Conservation (phyloP, 2,888 invertebrate species). For the Drosophila austrosaltans region DNA sequence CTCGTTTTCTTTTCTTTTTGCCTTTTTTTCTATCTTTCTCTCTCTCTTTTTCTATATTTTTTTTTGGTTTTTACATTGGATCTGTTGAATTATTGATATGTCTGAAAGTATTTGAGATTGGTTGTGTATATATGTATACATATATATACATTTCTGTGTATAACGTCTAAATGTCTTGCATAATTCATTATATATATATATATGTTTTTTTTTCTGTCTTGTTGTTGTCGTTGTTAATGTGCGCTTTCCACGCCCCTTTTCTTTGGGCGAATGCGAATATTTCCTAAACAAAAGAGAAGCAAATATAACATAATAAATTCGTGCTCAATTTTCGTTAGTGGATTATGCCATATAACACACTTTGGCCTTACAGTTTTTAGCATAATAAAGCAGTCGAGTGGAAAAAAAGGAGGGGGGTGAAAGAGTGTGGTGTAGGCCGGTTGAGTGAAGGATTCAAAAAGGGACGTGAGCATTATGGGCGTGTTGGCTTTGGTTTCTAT, state of each 20-base stretch:
- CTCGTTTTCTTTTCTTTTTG: conserved; percentile 29
- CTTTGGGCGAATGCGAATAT: conserved; percentile 32
- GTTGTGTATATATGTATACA: conserved; percentile 19
- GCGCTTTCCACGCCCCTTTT: not conserved
- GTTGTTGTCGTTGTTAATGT: not conserved
- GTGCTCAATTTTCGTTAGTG: conserved; percentile 77
- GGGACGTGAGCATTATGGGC: not conserved
- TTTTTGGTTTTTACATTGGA: conserved; percentile 52
- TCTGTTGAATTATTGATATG: conserved; percentile 72
- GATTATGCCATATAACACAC: conserved; percentile 77
- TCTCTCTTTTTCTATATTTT: conserved; percentile 47
- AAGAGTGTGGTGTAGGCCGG: not conserved
- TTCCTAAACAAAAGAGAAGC: conserved; percentile 21
- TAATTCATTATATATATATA: conserved; percentile 56
- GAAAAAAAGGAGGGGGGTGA: conserved; percentile 51
- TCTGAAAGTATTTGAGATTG: conserved; percentile 45
- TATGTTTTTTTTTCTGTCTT: conserved; percentile 1
- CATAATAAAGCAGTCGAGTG: conserved; percentile 70
- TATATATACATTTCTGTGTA: not conserved
- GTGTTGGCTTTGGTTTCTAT: conserved; percentile 12
- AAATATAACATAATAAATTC: conserved; percentile 72
- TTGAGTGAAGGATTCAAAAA: not conserved
- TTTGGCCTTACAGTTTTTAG: conserved; percentile 71
- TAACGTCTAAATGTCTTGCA: conserved; percentile 48
- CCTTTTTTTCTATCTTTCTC: conserved; percentile 15